Percentiles rank a stretch among this genome's conserved stretches.
phyloP scores from a whole-genome alignment of 1,140 invertebrate genomes.

The Drosophila tropicalis region DNA sequence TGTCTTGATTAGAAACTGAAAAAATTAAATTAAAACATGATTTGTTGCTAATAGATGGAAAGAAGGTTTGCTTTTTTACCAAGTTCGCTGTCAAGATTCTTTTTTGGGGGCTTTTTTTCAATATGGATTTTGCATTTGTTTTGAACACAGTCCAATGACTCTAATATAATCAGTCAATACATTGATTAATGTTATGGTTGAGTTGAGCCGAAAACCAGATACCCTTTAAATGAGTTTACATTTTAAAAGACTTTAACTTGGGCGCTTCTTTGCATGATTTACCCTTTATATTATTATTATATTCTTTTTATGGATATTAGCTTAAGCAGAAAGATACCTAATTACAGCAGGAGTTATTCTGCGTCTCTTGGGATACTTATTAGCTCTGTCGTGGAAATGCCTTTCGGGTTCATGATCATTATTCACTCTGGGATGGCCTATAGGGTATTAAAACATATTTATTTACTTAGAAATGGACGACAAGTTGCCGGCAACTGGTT shows the following conservation, averaged over 20 bases:
- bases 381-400: no score
- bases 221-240: not conserved
- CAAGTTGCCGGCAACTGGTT: constrained; percentile 53
- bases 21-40: constrained; percentile 46
- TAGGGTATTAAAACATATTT: constrained; percentile 33
- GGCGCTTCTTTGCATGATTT: no score
- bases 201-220: not conserved
- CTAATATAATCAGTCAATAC: constrained; percentile 42
- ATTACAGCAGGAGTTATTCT: no score
- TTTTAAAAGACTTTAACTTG: no score
- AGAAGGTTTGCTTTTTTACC: constrained; percentile 46
- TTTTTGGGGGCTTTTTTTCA: constrained; percentile 36
- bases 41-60: constrained; percentile 48
- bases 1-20: constrained; percentile 44
- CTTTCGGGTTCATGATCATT: no score
- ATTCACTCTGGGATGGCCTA: not conserved
- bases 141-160: constrained; percentile 59
- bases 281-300: no score
- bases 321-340: no score
- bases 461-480: constrained; percentile 36
- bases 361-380: no score
- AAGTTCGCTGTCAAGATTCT: constrained; percentile 45
- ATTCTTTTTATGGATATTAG: no score
- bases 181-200: not conserved
- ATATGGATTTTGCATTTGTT: constrained; percentile 41